Percentiles rank a stretch among this genome's conserved stretches.
Evolutionary conservation across 2,113 vertebrate species (phyloP).

Genomic region (Cebus imitator): DNA sequence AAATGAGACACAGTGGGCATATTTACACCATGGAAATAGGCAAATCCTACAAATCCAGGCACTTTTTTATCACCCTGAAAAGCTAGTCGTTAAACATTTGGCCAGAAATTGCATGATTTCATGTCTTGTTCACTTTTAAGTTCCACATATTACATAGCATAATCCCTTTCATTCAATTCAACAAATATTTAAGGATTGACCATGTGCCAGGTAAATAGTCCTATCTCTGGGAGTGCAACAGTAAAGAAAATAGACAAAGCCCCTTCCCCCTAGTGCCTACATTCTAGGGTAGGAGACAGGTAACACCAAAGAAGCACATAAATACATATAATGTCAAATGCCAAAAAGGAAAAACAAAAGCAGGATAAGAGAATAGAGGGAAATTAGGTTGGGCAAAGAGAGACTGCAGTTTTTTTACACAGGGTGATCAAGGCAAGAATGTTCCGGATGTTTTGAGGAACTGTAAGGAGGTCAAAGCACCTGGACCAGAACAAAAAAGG

Average conservation of each 20-base stretch:
- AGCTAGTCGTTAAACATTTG: not conserved
- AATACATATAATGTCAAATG: not conserved
- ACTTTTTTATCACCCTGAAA: not conserved
- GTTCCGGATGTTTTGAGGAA: not conserved
- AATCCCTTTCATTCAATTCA: conserved; percentile 11
- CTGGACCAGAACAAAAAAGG: not conserved
- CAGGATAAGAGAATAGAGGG: not conserved
- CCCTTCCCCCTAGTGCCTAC: not conserved
- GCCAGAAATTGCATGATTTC: not conserved
- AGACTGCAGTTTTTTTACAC: not conserved
- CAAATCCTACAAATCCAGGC: not conserved
- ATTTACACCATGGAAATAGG: not conserved
- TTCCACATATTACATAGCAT: not conserved
- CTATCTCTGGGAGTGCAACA: not conserved
- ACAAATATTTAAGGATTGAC: not conserved
- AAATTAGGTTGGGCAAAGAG: not conserved
- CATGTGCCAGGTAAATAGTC: not conserved
- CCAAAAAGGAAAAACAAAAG: not conserved
- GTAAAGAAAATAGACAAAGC: not conserved
- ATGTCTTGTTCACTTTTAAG: not conserved
- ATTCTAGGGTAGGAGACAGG: not conserved
- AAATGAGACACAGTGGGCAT: not conserved
- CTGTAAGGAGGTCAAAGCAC: not conserved
- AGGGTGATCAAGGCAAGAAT: not conserved
- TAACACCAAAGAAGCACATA: conserved; percentile 1